A percentile compares a stretch with the other conserved stretches of the same genome.
These are phyloP conservation scores for Salvelinus sp. DNA, from an alignment of 2,113 vertebrate genomes.

Conservation along the genomic window DNA sequence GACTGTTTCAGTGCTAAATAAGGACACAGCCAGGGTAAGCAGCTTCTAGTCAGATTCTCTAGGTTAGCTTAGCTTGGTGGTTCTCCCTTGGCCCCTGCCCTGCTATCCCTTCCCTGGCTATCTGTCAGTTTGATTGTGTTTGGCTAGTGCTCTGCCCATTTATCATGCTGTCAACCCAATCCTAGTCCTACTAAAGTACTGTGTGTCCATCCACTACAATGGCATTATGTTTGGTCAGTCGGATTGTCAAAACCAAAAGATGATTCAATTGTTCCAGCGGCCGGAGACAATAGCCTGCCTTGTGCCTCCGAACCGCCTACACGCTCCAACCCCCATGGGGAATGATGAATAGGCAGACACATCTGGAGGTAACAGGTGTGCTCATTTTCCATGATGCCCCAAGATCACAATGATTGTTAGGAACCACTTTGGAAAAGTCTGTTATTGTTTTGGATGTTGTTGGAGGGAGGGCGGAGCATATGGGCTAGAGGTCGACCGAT, in stretches of 20 bases:
- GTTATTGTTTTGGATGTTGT: slow-evolving; percentile 48
- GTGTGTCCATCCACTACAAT: slow-evolving; percentile 34
- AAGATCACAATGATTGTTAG: slow-evolving; percentile 14
- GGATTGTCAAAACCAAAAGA: slow-evolving; percentile 56
- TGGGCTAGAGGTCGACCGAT: not conserved
- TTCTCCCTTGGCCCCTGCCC: not conserved
- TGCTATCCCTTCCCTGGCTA: not conserved
- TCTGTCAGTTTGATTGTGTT: slow-evolving; percentile 26
- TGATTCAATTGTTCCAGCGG: slow-evolving; percentile 47
- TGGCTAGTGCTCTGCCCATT: slow-evolving; percentile 13
- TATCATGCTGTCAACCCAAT: not conserved
- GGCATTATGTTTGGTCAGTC: slow-evolving; percentile 60
- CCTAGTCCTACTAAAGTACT: slow-evolving; percentile 34
- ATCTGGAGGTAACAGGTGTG: slow-evolving; percentile 64
- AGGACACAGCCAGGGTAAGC: not conserved
- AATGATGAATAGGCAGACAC: slow-evolving; percentile 40
- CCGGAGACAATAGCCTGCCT: slow-evolving; percentile 50
- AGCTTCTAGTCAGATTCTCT: not conserved
- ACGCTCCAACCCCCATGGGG: slow-evolving; percentile 5
- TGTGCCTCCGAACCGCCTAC: slow-evolving; percentile 33
- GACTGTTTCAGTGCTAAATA: not conserved
- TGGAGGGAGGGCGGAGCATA: slow-evolving; percentile 16
- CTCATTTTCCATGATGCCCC: slow-evolving; percentile 19
- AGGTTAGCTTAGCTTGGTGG: not conserved
- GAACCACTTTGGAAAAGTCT: slow-evolving; percentile 4